Conservation (phyloP, 92 coral and sea anemone genomes). For the Heliopora coerulea region DNA sequence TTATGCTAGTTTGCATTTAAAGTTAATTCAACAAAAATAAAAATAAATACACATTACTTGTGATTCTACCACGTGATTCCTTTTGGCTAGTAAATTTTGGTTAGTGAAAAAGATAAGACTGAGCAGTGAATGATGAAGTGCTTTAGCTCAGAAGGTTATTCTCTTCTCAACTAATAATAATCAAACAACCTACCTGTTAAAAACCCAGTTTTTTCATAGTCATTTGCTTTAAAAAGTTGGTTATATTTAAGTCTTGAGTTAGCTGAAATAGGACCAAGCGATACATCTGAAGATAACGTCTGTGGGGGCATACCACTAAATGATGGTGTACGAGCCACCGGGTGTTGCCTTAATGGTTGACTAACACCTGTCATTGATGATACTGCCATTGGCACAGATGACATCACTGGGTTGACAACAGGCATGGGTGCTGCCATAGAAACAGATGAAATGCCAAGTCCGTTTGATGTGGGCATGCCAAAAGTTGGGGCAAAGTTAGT, state of each 20-base stretch:
- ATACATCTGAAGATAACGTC: background rate
- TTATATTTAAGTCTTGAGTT: conserved; percentile 79
- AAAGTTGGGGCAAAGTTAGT: conserved; percentile 2
- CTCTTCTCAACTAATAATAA: background rate
- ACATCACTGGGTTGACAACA: conserved; percentile 2
- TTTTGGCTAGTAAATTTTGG: too few species aligned
- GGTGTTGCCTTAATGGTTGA: conserved; percentile 27
- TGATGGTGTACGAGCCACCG: conserved; percentile 11
- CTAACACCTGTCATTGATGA: conserved; percentile 10
- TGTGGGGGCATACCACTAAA: conserved; percentile 17
- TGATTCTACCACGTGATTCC: too few species aligned
- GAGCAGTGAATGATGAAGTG: too few species aligned
- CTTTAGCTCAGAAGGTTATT: too few species aligned
- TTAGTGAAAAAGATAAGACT: too few species aligned
- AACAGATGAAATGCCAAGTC: conserved; percentile 13
- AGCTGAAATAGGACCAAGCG: conserved; percentile 57
- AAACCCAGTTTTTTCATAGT: conserved; percentile 72
- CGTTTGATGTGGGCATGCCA: conserved; percentile 38
- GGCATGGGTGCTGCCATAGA: conserved; percentile 25
- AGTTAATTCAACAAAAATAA: too few species aligned
- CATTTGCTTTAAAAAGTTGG: conserved; percentile 88
- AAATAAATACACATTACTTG: too few species aligned
- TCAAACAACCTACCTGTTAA: conserved; percentile 62
- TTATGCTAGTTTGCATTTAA: too few species aligned
- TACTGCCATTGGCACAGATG: conserved; percentile 17